Evolutionary conservation across 1,140 invertebrate genomes (phyloP).

Genomic region (Drosophila obscura): DNA sequence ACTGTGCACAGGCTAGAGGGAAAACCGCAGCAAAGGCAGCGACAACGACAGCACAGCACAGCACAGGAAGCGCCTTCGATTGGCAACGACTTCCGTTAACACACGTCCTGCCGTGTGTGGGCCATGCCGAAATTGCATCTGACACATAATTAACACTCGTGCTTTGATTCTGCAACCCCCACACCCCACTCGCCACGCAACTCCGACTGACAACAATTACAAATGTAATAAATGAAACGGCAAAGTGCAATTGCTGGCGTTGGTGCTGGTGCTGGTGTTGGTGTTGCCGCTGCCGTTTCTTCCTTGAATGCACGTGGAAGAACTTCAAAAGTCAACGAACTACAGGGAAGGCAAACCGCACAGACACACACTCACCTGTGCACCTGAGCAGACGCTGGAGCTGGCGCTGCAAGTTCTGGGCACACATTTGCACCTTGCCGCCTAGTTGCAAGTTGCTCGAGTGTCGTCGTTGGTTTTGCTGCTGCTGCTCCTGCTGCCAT

Average conservation of each 20-base stretch:
- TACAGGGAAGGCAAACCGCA: constrained; percentile 61
- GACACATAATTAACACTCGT: constrained; percentile 67
- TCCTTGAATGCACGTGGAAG: constrained; percentile 14
- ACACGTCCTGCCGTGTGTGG: constrained; percentile 45
- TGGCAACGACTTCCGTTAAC: constrained; percentile 79
- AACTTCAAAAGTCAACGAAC: constrained; percentile 81
- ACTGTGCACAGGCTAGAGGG: constrained; percentile 43
- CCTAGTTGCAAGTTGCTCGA: constrained; percentile 65
- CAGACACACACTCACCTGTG: constrained; percentile 24
- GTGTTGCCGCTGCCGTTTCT: background rate
- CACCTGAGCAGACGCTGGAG: no score
- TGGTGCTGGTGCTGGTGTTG: constrained; percentile 36
- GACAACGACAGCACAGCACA: constrained; percentile 9
- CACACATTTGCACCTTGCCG: constrained; percentile 65
- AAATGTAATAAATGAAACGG: constrained; percentile 79
- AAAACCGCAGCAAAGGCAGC: constrained; percentile 36
- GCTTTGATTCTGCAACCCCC: constrained; percentile 2
- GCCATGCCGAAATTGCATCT: constrained; percentile 57
- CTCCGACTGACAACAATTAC: constrained; percentile 78
- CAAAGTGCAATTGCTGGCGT: constrained; percentile 65
- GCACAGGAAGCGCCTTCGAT: constrained; percentile 71
- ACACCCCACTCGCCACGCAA: constrained; percentile 3
- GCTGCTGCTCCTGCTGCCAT: constrained; percentile 40
- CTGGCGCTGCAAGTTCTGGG: constrained; percentile 15
- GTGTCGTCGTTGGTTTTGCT: constrained; percentile 46